These are phyloP conservation scores for Romanogobio albipinnatus DNA, from an alignment of 2,113 vertebrate genomes.

Conservation along the genomic window DNA sequence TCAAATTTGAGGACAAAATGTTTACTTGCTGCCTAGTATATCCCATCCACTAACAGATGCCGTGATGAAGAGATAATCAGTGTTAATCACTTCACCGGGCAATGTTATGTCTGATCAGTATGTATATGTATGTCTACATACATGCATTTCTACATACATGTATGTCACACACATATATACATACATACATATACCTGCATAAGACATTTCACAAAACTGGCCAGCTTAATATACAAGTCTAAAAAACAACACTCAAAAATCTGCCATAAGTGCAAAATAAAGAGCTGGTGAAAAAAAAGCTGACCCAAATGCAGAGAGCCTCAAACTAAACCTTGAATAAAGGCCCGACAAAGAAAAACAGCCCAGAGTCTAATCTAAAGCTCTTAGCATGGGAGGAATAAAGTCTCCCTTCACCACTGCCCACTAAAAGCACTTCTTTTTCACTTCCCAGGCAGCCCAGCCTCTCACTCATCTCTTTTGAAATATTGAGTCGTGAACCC, in stretches of 20 bases:
- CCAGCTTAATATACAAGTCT: neutral
- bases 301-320: neutral
- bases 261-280: neutral
- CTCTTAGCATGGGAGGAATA: neutral
- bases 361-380: neutral
- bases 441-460: neutral
- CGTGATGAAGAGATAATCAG: too few relatives aligned
- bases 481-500: slow-evolving; percentile 29
- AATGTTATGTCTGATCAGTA: too few relatives aligned
- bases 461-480: neutral
- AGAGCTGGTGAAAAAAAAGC: neutral
- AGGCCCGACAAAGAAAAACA: neutral
- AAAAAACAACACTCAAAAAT: neutral
- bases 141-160: too few relatives aligned
- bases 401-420: neutral
- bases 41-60: too few relatives aligned
- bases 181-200: neutral
- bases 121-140: too few relatives aligned
- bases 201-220: neutral
- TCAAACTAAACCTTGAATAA: neutral
- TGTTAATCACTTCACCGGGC: too few relatives aligned
- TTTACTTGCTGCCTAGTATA: too few relatives aligned
- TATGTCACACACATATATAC: too few relatives aligned
- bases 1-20: too few relatives aligned
- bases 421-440: slow-evolving; percentile 39